A percentile compares a stretch with the other conserved stretches of the same genome.
Evolutionary conservation across 2,113 vertebrate species (phyloP).

Genomic region (Melanerpes formicivorus): DNA sequence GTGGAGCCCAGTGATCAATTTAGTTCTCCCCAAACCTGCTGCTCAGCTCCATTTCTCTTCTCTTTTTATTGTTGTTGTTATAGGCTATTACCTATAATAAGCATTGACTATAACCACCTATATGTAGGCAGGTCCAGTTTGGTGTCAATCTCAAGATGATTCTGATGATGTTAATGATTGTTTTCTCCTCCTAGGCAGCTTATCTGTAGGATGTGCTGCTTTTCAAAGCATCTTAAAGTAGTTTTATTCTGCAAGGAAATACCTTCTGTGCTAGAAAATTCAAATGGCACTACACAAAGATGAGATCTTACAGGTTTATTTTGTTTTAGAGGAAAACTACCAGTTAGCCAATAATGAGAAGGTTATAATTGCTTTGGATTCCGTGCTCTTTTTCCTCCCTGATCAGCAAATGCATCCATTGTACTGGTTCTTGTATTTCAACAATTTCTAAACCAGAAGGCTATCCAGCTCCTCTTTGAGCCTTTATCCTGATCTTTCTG

Average conservation of each 20-base stretch:
- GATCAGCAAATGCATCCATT: background rate
- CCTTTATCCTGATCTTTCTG: constrained; percentile 23
- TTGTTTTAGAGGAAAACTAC: background rate
- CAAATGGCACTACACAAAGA: background rate
- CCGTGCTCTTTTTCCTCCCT: background rate
- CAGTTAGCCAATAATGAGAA: background rate
- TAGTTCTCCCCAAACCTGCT: background rate
- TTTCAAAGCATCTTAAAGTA: background rate
- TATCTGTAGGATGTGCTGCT: background rate
- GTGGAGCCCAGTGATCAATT: background rate
- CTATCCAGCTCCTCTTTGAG: background rate
- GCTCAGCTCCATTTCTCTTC: background rate
- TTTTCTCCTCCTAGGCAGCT: background rate
- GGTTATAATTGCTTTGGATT: background rate
- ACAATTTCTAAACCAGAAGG: background rate
- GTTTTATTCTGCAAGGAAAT: background rate
- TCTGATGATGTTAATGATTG: background rate
- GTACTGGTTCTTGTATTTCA: background rate
- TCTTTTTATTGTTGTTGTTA: background rate
- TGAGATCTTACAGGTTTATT: background rate
- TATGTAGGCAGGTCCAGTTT: background rate
- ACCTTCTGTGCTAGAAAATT: background rate
- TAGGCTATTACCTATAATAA: background rate
- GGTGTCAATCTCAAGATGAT: background rate
- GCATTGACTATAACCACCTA: background rate